A percentile compares a stretch with the other conserved stretches of the same genome.
Conservation (phyloP, 2,888 invertebrate species). For the Branchinecta sandiegonensis region DNA sequence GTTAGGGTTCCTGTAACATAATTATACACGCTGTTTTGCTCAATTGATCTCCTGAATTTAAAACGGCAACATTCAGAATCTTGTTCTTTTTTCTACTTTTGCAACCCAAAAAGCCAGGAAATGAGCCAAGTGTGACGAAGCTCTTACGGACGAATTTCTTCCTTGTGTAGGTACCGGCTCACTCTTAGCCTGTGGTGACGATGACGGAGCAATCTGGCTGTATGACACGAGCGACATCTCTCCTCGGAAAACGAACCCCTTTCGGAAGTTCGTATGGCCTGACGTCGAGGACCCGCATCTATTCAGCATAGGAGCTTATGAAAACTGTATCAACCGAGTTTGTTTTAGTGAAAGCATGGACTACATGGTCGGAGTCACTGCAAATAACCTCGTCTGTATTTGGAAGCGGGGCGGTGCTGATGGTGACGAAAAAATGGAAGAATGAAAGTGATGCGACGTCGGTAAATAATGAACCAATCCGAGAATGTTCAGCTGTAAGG, state of each 20-base stretch:
- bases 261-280: slow-evolving; percentile 31
- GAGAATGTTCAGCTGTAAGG: too few relatives aligned
- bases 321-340: slow-evolving; percentile 33
- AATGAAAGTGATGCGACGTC: too few relatives aligned
- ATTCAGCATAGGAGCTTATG: slow-evolving; percentile 31
- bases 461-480: too few relatives aligned
- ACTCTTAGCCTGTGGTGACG: slow-evolving; percentile 33
- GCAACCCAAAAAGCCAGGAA: too few relatives aligned
- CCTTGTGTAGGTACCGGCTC: too few relatives aligned
- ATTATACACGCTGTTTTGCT: too few relatives aligned
- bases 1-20: too few relatives aligned
- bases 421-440: slow-evolving; percentile 18
- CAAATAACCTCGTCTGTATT: slow-evolving; percentile 34
- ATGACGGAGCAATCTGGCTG: slow-evolving; percentile 33
- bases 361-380: slow-evolving; percentile 33
- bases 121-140: too few relatives aligned
- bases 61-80: too few relatives aligned
- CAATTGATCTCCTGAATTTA: too few relatives aligned
- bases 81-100: too few relatives aligned
- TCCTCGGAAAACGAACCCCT: slow-evolving; percentile 26
- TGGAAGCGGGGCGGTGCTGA: slow-evolving; percentile 28
- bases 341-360: slow-evolving; percentile 29
- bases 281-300: slow-evolving; percentile 29
- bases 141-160: too few relatives aligned
- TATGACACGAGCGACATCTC: slow-evolving; percentile 29